Base-by-base conservation (phyloP, 2,113 vertebrate genomes). In the Calidris pugnax region DNA sequence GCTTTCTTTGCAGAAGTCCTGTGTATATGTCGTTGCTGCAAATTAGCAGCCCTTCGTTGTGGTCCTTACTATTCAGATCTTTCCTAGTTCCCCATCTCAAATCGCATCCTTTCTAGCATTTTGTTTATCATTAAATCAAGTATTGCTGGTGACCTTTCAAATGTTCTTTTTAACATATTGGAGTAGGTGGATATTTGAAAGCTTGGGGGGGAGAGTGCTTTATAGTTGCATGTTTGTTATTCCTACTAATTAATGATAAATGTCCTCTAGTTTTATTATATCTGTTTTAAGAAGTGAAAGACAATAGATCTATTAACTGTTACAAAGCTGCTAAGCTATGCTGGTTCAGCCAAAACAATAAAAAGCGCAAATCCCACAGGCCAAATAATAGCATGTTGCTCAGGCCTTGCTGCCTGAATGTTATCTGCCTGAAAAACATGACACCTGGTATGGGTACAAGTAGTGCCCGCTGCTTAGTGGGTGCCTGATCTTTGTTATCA, bases 81-180 rank as follows among this genome's bases (percentile, higher is more conserved):
- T 92, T 69, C n/a, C 57, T 81, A 35, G 30, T 50, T 95, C 33
- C 30, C 17, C 9, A 28, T 81, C 73, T 73, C 23, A 73, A 32
- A 68, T 64, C 57, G 32, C 27, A 55, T 92, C 57, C 41, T 82
- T 87, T 82, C 22, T 67, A 89, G 53, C 55, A 47, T 83, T 81
- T 85, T 91, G 76, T 91, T 87, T 95, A 55, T 89, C 55, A 35
- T 78, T 64, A 66, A 73, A 91, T 73, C 41, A 87, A 37, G 66
- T 93, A 76, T 89, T 83, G 74, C 63, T 63, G 23, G 37, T 95
- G 81, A 82, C 89, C 91, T 97, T 97, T 96, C 59, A 83, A 97
- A 76, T 94, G 87, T 89, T 95, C 77, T 85, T 92, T 96, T 95
- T 91, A 95, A 87, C 93, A 93, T 96, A 97, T 92, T 97, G 96